Conservation (phyloP, 2,797 vertebrate genomes). For the Enteromius paludinosus region DNA sequence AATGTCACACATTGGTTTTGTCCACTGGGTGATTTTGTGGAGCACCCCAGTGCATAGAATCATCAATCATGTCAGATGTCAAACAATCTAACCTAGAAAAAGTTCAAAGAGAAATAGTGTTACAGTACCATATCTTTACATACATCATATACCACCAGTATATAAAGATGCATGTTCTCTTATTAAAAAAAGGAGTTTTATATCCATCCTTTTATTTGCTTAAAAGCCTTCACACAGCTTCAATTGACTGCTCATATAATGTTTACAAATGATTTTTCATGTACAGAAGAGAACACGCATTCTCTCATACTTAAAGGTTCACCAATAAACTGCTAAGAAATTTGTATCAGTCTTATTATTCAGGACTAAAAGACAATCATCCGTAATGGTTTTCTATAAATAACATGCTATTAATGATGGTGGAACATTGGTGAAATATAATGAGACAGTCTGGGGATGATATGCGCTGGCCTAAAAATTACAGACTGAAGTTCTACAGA, state of each 20-base stretch:
- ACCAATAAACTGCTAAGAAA: slow-evolving; percentile 8
- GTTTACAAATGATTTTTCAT: background rate
- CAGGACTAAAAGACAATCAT: background rate
- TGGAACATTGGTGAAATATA: slow-evolving; percentile 29
- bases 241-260: background rate
- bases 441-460: slow-evolving; percentile 29
- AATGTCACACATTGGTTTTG: slow-evolving; percentile 8
- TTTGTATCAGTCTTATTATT: background rate
- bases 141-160: background rate
- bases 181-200: background rate
- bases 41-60: background rate
- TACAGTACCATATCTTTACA: background rate
- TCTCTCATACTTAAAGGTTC: background rate
- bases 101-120: background rate
- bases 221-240: background rate
- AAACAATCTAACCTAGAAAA: slow-evolving; percentile 9
- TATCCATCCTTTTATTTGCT: background rate
- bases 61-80: background rate
- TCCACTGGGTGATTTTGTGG: slow-evolving; percentile 18
- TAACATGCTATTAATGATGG: slow-evolving; percentile 3
- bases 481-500: slow-evolving; percentile 7
- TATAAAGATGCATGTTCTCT: background rate
- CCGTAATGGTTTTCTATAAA: slow-evolving; percentile 31
- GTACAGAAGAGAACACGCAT: background rate
- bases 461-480: background rate